Conservation (phyloP, 1,140 invertebrate genomes). For the Tyrophagus putrescentiae region DNA sequence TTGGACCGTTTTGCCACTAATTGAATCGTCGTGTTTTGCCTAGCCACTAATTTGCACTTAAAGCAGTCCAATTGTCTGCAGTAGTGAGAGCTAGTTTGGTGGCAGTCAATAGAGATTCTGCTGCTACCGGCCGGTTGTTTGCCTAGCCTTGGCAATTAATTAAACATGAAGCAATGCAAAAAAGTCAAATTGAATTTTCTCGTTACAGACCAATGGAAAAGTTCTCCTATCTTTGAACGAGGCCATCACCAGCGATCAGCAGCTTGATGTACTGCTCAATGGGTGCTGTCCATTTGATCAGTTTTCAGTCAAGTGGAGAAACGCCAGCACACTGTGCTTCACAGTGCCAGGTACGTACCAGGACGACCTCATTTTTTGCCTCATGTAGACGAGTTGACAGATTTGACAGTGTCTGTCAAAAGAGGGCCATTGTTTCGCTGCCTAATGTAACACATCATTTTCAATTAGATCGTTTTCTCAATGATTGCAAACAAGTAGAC, state of each 20-base stretch:
- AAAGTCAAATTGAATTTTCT: slow-evolving; percentile 1
- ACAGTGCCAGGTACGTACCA: neutral
- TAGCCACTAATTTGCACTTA: no score
- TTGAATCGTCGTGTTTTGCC: no score
- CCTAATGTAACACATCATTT: neutral
- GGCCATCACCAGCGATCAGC: neutral
- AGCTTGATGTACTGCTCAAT: slow-evolving; percentile 1
- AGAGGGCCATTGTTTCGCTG: no score
- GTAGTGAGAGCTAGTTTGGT: no score
- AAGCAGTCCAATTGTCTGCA: no score
- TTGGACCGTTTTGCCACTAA: no score
- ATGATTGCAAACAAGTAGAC: neutral
- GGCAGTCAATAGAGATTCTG: no score
- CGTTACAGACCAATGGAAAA: slow-evolving; percentile 5
- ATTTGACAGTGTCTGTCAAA: no score
- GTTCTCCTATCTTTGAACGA: neutral
- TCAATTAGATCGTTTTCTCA: neutral
- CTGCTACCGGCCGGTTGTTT: neutral
- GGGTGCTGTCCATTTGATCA: neutral
- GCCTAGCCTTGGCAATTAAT: no score
- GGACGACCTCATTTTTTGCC: neutral
- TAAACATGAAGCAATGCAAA: no score
- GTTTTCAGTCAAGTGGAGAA: neutral
- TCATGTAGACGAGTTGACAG: neutral
- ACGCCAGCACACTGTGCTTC: neutral